Conservation (phyloP, 1,140 invertebrate species). For the Akabosia matsudoensis region DNA sequence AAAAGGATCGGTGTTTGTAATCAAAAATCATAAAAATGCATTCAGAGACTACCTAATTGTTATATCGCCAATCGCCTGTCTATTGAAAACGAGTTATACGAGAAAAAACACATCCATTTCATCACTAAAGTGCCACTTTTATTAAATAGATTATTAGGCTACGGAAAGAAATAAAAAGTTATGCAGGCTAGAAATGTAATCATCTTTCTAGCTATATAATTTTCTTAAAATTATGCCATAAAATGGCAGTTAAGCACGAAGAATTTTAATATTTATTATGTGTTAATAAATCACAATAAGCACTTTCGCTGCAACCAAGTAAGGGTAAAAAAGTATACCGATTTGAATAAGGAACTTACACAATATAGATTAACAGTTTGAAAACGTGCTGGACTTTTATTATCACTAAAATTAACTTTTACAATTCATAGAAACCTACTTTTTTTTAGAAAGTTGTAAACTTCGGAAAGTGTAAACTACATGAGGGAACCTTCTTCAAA, state of each 20-base stretch:
- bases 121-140: conserved; percentile 18
- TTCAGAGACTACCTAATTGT: neutral
- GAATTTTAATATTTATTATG: neutral
- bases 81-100: conserved; percentile 22
- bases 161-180: neutral
- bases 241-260: neutral
- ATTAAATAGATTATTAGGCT: neutral
- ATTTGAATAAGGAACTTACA: neutral
- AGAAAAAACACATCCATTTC: conserved; percentile 22
- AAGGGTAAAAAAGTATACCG: conserved; percentile 21
- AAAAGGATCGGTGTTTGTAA: neutral
- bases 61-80: conserved; percentile 21
- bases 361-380: neutral
- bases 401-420: neutral
- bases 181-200: too few relatives aligned
- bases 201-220: conserved; percentile 2
- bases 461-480: neutral
- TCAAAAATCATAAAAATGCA: conserved; percentile 1
- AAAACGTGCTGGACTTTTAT: neutral
- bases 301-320: conserved; percentile 16
- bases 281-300: conserved; percentile 16
- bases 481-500: neutral
- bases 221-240: conserved; percentile 1
- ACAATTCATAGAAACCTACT: neutral
- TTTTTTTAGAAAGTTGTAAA: neutral